Evolutionary conservation across 2,888 invertebrate genomes (phyloP).

Genomic region (Crioceris asparagi): DNA sequence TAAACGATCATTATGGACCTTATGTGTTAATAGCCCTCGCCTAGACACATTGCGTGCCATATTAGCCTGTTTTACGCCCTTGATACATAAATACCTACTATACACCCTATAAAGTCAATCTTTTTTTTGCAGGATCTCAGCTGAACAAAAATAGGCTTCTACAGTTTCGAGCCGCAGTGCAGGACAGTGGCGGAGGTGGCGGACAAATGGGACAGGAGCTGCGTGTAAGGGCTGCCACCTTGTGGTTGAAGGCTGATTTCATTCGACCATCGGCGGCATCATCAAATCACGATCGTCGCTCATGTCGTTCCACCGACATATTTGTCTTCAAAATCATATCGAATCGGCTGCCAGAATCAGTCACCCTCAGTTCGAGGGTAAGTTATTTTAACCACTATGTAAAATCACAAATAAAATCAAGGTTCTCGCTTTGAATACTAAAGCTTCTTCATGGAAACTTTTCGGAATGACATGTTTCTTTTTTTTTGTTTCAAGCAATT

Average conservation of each 20-base stretch:
- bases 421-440: background rate
- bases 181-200: constrained; percentile 38
- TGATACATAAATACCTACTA: background rate
- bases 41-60: too few relatives aligned
- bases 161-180: constrained; percentile 66
- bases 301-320: constrained; percentile 32
- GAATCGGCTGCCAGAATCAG: constrained; percentile 44
- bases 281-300: background rate
- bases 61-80: background rate
- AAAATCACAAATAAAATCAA: too few relatives aligned
- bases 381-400: constrained; percentile 17
- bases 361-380: constrained; percentile 52
- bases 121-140: constrained; percentile 56
- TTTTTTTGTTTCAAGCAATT: constrained; percentile 40
- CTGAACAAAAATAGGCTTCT: constrained; percentile 77
- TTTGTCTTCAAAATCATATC: constrained; percentile 37
- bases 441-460: background rate
- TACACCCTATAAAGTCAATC: background rate
- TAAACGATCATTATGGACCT: too few relatives aligned
- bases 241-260: constrained; percentile 62
- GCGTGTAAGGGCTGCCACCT: constrained; percentile 64
- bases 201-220: constrained; percentile 45
- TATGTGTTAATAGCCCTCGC: too few relatives aligned
- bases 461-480: background rate
- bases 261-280: background rate